Evolutionary conservation across 1,140 invertebrate species (phyloP), one percentile per base, ranked within the genome.

Genomic region (Drosophila melanica): DNA sequence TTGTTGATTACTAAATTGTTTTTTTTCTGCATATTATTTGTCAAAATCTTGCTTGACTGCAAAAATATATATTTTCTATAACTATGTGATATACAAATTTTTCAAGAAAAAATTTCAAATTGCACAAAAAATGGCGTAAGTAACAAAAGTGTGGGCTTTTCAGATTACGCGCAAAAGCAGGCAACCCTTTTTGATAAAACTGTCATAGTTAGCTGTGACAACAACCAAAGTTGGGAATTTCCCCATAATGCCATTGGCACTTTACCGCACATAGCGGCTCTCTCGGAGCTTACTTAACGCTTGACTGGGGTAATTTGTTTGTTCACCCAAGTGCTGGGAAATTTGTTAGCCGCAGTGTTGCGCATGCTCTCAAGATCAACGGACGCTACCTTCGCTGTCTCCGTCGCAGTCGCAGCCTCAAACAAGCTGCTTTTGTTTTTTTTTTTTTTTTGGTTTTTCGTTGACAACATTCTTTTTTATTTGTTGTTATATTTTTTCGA

Each of bases 311-410:
- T 41, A 62, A 70, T 63, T 57, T 42, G 37, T 64, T 53, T 64
- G 64, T 42, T 50, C 14, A 27, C 50, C 33, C 23, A 51, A 27
- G 41, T 42, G 23, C 3, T 41, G 70, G 70, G 70, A 68, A 60
- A 68, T 73, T 73, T 35, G 33, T 23, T 9, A 48, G 70, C 70
- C 64, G 42, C 70, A 75, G 66, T 75, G 37, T 70, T 63, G 72
- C 47, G 58, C 72, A 75, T 44, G 67, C 66, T 75, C 72, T 75
- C 67, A 75, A 75, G 72, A 75, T 75, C 72, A 64, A 75, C 72
- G 67, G 72, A 75, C 72, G 72, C 63, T 41, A 62, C 50, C 23
- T 39, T 55, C 65, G 16, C 65, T 20, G 50, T 44, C n/a, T n/a
- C 65, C 18, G 41, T 57, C 27, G 55, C 35, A 51, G 60, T 54